A percentile compares a stretch with the other conserved stretches of the same genome.
These are phyloP conservation scores for Porphyrio hochstetteri DNA, from an alignment of 2,113 vertebrate species.

Conservation along the genomic window DNA sequence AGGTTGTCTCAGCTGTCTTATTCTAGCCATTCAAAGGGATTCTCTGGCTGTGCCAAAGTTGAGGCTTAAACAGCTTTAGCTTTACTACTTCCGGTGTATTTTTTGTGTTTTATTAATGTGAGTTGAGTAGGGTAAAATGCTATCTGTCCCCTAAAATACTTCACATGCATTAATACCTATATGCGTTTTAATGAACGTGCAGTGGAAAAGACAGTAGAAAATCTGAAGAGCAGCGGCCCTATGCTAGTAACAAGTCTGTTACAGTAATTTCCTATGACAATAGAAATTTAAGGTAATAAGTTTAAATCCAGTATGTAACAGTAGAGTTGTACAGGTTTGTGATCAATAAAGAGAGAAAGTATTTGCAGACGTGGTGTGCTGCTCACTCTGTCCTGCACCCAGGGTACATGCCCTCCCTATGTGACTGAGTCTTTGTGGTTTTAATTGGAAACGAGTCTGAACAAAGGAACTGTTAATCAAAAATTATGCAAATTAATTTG, in stretches of 20 bases:
- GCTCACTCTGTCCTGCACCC: background rate
- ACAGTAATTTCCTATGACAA: background rate
- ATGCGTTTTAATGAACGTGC: background rate
- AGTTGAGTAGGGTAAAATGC: background rate
- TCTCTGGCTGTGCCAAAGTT: background rate
- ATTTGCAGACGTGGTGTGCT: fast-evolving
- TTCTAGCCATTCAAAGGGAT: background rate
- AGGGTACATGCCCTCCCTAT: background rate
- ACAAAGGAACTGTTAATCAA: background rate
- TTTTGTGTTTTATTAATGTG: background rate
- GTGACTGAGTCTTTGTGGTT: background rate
- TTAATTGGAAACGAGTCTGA: background rate
- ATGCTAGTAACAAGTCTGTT: background rate
- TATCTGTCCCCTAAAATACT: background rate
- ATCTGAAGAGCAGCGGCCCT: background rate
- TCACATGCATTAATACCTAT: background rate
- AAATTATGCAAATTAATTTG: background rate
- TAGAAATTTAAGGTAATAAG: background rate
- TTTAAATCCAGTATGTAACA: background rate
- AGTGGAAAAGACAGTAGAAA: background rate
- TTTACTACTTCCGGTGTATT: background rate
- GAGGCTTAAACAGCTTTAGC: background rate
- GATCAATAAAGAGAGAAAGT: background rate
- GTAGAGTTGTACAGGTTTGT: background rate
- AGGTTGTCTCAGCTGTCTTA: background rate